phyloP scores from a whole-genome alignment of 2,113 vertebrate species.

The Ariopsis seemanni region DNA sequence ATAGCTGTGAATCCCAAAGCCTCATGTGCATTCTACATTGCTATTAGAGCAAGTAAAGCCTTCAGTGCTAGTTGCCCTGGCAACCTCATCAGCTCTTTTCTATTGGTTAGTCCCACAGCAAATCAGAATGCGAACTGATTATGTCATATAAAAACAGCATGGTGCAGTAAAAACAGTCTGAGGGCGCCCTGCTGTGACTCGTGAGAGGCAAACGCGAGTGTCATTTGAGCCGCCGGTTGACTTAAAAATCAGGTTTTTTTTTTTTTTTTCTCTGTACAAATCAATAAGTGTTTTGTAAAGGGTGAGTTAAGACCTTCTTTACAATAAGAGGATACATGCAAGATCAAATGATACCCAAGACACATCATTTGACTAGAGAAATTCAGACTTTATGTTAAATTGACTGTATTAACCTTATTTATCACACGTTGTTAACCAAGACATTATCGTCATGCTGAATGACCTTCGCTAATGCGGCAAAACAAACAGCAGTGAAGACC shows the following conservation, averaged over 20 bases:
- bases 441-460: neutral
- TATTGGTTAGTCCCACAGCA: slow-evolving; percentile 49
- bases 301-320: neutral
- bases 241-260: neutral
- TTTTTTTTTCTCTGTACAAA: slow-evolving; percentile 8
- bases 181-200: slow-evolving; percentile 40
- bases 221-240: slow-evolving; percentile 16
- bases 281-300: slow-evolving; percentile 6
- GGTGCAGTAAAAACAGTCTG: slow-evolving; percentile 30
- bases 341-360: neutral
- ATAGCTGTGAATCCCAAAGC: slow-evolving; percentile 36
- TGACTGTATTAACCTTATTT: neutral
- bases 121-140: slow-evolving; percentile 54
- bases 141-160: slow-evolving; percentile 64
- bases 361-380: neutral
- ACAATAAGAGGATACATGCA: neutral
- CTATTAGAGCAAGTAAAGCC: slow-evolving; percentile 56
- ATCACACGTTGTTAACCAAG: neutral
- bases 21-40: neutral
- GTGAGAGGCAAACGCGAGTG: slow-evolving; percentile 24
- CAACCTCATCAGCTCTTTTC: slow-evolving; percentile 51
- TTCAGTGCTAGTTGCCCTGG: slow-evolving; percentile 54
- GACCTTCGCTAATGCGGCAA: slow-evolving; percentile 28
- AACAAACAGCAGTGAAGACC: neutral
- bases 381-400: neutral